Percentiles rank a stretch among this genome's conserved stretches.
Evolutionary conservation across 2,888 invertebrate genomes (phyloP).

Genomic region (Dryobotodes eremita): DNA sequence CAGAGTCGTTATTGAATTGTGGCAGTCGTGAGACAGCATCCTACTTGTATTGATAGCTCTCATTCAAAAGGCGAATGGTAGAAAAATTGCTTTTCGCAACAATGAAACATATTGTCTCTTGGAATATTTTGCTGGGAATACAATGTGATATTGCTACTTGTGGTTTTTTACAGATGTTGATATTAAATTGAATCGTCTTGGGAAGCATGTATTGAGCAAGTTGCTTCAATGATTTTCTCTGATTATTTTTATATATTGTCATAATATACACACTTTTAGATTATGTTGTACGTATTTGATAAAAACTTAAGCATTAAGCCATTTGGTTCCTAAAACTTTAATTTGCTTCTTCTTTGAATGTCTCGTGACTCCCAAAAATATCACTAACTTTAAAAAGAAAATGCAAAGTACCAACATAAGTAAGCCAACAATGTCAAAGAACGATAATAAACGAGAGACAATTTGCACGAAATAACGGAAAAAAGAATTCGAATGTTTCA

Average conservation of each 20-base stretch:
- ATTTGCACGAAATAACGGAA: conserved; percentile 63
- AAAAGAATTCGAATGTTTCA: conserved; percentile 61
- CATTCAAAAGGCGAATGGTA: conserved; percentile 62
- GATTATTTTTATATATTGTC: background rate
- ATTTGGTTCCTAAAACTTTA: background rate
- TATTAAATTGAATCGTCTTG: conserved; percentile 30
- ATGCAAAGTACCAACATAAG: conserved; percentile 26
- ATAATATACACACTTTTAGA: too few species aligned
- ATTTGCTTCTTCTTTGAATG: background rate
- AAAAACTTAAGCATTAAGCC: background rate
- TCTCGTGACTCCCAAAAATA: conserved; percentile 6
- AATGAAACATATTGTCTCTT: conserved; percentile 70
- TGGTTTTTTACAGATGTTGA: conserved; percentile 21
- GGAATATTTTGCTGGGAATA: conserved; percentile 57
- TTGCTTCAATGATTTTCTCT: background rate
- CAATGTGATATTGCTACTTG: conserved; percentile 61
- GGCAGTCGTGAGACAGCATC: conserved; percentile 78
- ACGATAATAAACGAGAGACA: conserved; percentile 56
- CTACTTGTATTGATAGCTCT: conserved; percentile 73
- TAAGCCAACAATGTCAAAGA: conserved; percentile 50
- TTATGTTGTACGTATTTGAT: background rate
- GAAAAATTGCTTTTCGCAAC: conserved; percentile 81
- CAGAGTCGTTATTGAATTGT: conserved; percentile 84
- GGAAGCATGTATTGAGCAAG: conserved; percentile 4
- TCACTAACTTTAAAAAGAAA: conserved; percentile 21